Evolutionary conservation across 1,140 invertebrate genomes (phyloP).

Genomic region (Diorhabda elongata): DNA sequence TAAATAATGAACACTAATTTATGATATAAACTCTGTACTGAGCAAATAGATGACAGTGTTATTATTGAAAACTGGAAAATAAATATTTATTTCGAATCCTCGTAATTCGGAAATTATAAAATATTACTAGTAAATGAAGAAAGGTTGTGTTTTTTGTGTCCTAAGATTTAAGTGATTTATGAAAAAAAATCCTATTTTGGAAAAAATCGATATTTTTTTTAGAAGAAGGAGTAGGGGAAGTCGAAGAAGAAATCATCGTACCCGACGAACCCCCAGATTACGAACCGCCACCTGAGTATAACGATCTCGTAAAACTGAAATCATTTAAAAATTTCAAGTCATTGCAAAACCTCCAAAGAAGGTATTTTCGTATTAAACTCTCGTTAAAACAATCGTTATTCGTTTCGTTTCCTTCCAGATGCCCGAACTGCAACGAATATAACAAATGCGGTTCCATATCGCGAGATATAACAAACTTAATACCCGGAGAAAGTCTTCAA

Average conservation of each 20-base stretch:
- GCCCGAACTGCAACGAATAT: background rate
- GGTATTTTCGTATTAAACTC: background rate
- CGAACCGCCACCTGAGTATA: slow-evolving; percentile 67
- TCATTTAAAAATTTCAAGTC: slow-evolving; percentile 15
- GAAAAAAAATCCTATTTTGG: background rate
- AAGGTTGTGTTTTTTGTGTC: no score
- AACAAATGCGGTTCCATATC: background rate
- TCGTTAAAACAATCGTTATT: background rate
- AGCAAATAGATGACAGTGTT: no score
- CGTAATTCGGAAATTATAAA: no score
- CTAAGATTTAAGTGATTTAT: no score
- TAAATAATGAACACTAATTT: no score
- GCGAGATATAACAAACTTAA: background rate
- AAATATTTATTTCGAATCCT: no score
- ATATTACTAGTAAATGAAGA: no score
- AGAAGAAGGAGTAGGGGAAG: slow-evolving; percentile 32
- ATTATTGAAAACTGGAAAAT: no score
- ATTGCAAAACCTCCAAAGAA: slow-evolving; percentile 3
- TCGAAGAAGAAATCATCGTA: slow-evolving; percentile 51
- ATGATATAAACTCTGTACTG: no score
- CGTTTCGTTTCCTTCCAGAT: background rate
- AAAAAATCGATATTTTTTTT: slow-evolving; percentile 13
- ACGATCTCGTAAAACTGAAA: slow-evolving; percentile 58
- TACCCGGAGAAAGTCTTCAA: background rate
- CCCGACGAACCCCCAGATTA: slow-evolving; percentile 65